Evolutionary conservation across 1,140 invertebrate species (phyloP).

Genomic region (Lasaia peninsularis): DNA sequence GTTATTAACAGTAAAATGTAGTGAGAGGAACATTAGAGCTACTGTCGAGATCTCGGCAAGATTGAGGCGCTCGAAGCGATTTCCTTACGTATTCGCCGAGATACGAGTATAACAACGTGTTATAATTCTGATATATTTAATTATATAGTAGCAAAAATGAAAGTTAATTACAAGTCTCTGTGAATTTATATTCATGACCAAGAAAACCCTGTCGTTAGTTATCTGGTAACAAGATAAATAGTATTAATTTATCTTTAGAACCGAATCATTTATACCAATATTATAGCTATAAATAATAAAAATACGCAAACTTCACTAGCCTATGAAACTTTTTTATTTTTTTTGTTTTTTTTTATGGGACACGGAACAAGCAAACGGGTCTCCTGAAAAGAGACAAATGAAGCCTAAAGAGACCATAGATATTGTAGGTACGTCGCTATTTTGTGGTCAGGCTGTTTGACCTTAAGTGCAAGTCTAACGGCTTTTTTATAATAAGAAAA

Average conservation of each 20-base stretch:
- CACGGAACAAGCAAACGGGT: no score
- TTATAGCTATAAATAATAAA: no score
- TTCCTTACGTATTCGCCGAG: slow-evolving; percentile 23
- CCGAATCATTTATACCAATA: not conserved
- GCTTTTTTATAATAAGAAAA: no score
- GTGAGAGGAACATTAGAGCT: slow-evolving; percentile 26
- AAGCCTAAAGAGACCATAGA: no score
- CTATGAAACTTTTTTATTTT: no score
- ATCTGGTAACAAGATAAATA: not conserved
- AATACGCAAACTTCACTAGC: no score
- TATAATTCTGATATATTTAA: slow-evolving; percentile 22
- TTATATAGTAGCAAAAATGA: slow-evolving; percentile 18
- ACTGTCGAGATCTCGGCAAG: slow-evolving; percentile 22
- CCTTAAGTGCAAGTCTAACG: no score
- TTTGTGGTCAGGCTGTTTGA: no score
- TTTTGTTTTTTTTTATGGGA: no score
- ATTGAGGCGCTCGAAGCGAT: slow-evolving; percentile 24
- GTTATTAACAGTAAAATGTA: slow-evolving; percentile 26
- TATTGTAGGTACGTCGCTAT: no score
- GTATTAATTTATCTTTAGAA: not conserved
- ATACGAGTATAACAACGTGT: slow-evolving; percentile 16
- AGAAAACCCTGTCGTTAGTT: slow-evolving; percentile 6
- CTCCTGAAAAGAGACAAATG: no score
- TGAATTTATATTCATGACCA: slow-evolving; percentile 10
- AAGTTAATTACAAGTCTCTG: slow-evolving; percentile 16